Evolutionary conservation across 37 sponge, comb jelly and placozoan species (phyloP), one percentile per base, ranked within the genome.

Genomic region (Ianthella basta): DNA sequence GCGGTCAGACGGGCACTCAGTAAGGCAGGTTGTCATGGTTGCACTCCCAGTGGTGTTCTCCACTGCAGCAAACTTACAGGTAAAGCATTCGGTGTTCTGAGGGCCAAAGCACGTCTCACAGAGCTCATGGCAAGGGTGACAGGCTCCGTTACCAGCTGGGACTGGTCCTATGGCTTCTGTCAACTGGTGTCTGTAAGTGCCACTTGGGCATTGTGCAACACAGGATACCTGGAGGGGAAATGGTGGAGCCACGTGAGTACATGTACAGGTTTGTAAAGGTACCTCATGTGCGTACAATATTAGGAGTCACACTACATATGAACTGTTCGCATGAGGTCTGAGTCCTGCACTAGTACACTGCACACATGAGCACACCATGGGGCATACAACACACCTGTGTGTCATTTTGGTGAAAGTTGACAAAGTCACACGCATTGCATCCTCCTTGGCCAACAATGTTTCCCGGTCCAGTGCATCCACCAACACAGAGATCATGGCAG

Each of bases 381-480:
- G 15, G 15, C 32, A 56, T 18, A 23, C 4, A 27, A 56, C 85
- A 29, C 70, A 69, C 67, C 72, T 84, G 85, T 21, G 25, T 70
- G 18, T 67, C 69, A 4, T 70, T 55, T 25, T 32, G 55, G 70
- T 84, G 34, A 25, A 84, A 67, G 36, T 54, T 39, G 21, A 91
- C 84, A 39, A 60, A 33, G 37, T 39, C 55, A 63, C 91, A 94
- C 32, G 78, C 79, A 41, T 88, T 83, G 72, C 91, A 91, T 15
- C 91, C 91, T 56, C 87, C 68, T 20, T 63, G 72, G 33, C 34
- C 55, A 75, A 89, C 68, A 69, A 83, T 80, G 29, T 79, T 70
- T 6, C 81, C 63, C 0, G 95, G 91, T 3, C 95, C 95, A 21
- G 87, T 82, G 86, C 95, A 94, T 10, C 95, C 95, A 13, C 65